These are phyloP conservation scores for Okamejei kenojei DNA, from an alignment of 2,797 vertebrate species.

Conservation along the genomic window DNA sequence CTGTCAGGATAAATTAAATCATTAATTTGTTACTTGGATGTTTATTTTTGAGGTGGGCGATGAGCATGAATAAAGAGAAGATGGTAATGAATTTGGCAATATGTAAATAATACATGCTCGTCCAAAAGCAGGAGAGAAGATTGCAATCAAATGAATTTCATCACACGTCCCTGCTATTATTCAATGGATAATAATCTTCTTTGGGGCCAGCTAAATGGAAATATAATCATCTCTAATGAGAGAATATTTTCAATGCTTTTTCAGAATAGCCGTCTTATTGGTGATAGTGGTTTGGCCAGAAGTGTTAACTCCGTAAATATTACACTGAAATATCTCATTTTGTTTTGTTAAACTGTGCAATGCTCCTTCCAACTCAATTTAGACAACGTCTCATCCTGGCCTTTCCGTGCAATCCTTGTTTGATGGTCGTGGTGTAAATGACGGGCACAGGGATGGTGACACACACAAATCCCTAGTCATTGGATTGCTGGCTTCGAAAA, in stretches of 20 bases:
- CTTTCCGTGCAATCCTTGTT: neutral
- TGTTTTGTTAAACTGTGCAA: neutral
- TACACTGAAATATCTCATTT: conserved; percentile 31
- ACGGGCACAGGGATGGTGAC: neutral
- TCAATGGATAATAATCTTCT: neutral
- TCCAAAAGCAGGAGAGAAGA: neutral
- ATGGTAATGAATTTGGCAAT: conserved; percentile 11
- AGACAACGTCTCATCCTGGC: neutral
- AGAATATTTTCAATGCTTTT: neutral
- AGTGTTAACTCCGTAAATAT: neutral
- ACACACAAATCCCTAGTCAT: neutral
- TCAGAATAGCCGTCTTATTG: neutral
- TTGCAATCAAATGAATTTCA: conserved; percentile 27
- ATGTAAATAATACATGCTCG: conserved; percentile 18
- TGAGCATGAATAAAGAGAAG: neutral
- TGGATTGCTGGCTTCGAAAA: neutral
- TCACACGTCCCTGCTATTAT: neutral
- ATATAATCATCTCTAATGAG: conserved; percentile 31
- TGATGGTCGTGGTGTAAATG: neutral
- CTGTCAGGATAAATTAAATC: conserved; percentile 38
- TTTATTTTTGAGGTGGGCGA: neutral
- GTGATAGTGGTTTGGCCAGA: neutral
- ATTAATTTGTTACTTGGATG: conserved; percentile 23
- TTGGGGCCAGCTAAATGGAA: neutral
- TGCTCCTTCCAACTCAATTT: conserved; percentile 15